phyloP scores from a whole-genome alignment of 2,113 vertebrate species.

The Rhinolophus ferrumequinum region DNA sequence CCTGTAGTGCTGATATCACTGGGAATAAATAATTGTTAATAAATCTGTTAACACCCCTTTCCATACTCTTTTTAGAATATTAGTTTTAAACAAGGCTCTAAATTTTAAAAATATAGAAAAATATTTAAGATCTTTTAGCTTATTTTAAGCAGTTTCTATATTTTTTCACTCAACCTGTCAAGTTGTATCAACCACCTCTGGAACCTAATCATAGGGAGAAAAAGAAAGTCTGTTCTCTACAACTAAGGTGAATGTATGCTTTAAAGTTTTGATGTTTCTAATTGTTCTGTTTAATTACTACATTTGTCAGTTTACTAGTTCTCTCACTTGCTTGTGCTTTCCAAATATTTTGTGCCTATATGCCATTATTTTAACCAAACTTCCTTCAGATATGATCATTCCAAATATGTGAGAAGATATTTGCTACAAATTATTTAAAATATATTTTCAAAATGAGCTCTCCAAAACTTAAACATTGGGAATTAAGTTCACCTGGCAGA shows the following conservation, averaged over 20 bases:
- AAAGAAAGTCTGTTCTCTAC: neutral
- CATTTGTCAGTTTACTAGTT: neutral
- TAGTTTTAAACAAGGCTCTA: neutral
- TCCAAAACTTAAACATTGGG: neutral
- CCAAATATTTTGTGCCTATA: constrained; percentile 9
- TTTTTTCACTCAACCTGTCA: neutral
- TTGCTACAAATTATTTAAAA: neutral
- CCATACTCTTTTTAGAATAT: neutral
- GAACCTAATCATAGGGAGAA: neutral
- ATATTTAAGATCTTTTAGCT: neutral
- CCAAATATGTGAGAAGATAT: neutral
- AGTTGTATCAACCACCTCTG: neutral
- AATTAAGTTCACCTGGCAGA: neutral
- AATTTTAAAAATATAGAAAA: neutral
- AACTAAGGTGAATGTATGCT: neutral
- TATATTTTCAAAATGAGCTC: neutral
- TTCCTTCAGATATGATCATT: neutral
- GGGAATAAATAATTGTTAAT: neutral
- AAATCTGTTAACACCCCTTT: neutral
- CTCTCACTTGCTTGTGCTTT: neutral
- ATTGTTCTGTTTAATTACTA: neutral
- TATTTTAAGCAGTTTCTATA: neutral
- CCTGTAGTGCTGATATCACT: neutral
- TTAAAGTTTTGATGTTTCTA: neutral
- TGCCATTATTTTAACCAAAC: neutral